Percentiles rank a stretch among this genome's conserved stretches.
Conservation (phyloP, 2,113 vertebrate species). For the Thunnus thynnus region DNA sequence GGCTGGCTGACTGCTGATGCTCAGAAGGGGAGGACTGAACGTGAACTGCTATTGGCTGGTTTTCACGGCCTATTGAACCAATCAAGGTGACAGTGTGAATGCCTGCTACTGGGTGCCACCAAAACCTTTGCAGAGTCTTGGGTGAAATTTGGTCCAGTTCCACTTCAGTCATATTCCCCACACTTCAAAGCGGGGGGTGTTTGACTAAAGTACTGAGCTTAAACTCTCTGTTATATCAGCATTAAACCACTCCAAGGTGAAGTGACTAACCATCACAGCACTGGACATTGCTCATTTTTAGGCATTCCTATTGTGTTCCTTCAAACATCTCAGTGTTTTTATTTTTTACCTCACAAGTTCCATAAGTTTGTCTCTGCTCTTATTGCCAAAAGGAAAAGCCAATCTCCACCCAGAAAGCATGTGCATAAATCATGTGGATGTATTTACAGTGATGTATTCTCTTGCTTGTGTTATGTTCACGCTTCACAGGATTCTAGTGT, state of each 20-base stretch:
- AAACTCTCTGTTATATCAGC: conserved; percentile 44
- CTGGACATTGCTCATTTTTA: conserved; percentile 41
- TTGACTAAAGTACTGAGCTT: conserved; percentile 43
- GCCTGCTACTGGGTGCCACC: conserved; percentile 35
- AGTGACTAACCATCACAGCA: conserved; percentile 38
- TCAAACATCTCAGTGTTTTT: background rate
- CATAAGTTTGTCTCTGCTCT: conserved; percentile 11
- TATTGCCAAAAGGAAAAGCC: background rate
- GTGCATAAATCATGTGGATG: conserved; percentile 62
- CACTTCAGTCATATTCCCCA: conserved; percentile 17
- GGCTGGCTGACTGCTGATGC: conserved; percentile 66
- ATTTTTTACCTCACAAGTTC: conserved; percentile 10
- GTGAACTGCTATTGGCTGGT: conserved; percentile 49
- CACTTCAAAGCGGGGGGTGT: conserved; percentile 58
- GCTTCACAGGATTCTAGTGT: conserved; percentile 46
- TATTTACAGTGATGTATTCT: conserved; percentile 51
- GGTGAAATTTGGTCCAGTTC: conserved; percentile 56
- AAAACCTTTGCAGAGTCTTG: conserved; percentile 40
- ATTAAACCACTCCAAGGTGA: conserved; percentile 43
- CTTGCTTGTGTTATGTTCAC: conserved; percentile 54
- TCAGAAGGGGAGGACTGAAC: conserved; percentile 27
- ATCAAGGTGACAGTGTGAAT: conserved; percentile 54
- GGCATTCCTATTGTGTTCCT: conserved; percentile 23
- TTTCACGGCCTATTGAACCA: conserved; percentile 61
- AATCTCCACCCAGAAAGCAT: conserved; percentile 12